These are phyloP conservation scores for Scelioninae gen. 1 DNA, from an alignment of 2,888 invertebrate species.

Conservation along the genomic window DNA sequence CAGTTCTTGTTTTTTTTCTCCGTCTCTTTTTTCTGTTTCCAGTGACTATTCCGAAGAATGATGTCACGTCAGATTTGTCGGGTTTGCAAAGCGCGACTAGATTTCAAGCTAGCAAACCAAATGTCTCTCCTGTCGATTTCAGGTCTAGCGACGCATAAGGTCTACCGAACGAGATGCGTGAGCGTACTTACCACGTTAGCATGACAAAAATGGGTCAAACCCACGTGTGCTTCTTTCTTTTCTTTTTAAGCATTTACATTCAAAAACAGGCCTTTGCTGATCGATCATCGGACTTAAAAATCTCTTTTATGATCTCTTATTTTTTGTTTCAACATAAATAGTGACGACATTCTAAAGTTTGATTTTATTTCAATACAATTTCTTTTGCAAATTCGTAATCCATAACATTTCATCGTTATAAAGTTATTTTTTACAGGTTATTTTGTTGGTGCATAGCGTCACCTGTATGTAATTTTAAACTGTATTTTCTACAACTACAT, in stretches of 20 bases:
- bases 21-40: background rate
- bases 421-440: no score
- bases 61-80: slow-evolving; percentile 43
- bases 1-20: no score
- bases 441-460: no score
- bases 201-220: slow-evolving; percentile 61
- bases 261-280: slow-evolving; percentile 18
- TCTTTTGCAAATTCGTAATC: no score
- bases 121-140: no score
- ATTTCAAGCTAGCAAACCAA: slow-evolving; percentile 1
- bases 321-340: background rate
- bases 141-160: slow-evolving; percentile 33
- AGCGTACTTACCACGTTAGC: slow-evolving; percentile 24
- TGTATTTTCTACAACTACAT: no score
- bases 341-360: no score
- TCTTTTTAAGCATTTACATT: slow-evolving; percentile 14
- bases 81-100: slow-evolving; percentile 12
- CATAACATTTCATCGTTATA: no score
- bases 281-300: slow-evolving; percentile 1
- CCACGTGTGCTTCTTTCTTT: slow-evolving; percentile 31
- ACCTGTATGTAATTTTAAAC: no score
- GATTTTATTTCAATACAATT: no score
- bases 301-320: background rate
- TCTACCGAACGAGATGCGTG: slow-evolving; percentile 44
- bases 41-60: slow-evolving; percentile 43